Evolutionary conservation across 2,888 invertebrate species (phyloP), one percentile per base, ranked within the genome.

Genomic region (Cheilosia urbana): DNA sequence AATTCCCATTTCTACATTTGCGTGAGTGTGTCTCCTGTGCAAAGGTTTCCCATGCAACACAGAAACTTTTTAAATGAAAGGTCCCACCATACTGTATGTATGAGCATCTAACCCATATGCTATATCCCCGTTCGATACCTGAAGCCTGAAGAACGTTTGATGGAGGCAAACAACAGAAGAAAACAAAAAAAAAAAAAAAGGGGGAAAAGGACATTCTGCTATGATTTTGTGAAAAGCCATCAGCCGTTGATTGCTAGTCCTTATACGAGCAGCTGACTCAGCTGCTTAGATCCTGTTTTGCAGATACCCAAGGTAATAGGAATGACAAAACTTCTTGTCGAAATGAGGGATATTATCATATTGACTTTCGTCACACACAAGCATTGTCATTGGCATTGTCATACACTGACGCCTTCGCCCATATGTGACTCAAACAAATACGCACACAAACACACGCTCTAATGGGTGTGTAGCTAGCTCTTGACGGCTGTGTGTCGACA

Each of bases 261-360:
- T 75, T 84, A 73, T 57, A 69, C 55, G 62, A 80, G 49, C 79
- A 73, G 83, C 83, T 79, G 83, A 84, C 79, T 84, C 83, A 84
- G 79, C 73, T 84, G 79, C 79, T 84, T 63, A 75, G 79, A 84
- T 84, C 53, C 63, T 84, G 63, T 79, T 84, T 73, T 73, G 30
- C 57, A 73, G 83, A 84, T 84, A 79, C 71, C 66, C 55, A 53
- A 83, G 71, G 82, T 77, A 78, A 83, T 83, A 72, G 78, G 72
- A 78, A 72, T 75, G 77, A 77, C 77, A 72, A 68, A 82, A 83
- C 47, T 78, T 83, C 55, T 62, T 66, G 40, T 49, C 37, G 78
- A 72, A 83, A 78, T 83, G 78, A 83, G 72, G 72, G 72, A 78
- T 78, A 83, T 83, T 83, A 83, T 83, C 82, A 63, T 78, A 78